Evolutionary conservation across 2,888 invertebrate species (phyloP).

Genomic region (Patella caerulea): DNA sequence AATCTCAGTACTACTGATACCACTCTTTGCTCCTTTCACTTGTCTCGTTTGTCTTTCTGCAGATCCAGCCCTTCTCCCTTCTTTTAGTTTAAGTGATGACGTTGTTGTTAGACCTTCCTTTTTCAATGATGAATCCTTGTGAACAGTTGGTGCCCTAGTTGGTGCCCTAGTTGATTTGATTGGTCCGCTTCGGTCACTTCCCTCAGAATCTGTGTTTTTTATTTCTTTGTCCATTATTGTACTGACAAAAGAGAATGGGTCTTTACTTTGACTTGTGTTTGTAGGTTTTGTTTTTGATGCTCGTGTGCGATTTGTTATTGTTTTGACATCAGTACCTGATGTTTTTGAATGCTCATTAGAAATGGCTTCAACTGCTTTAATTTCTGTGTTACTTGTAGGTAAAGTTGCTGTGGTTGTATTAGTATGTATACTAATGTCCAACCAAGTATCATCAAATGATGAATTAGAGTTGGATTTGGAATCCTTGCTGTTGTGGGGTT

Average conservation of each 20-base stretch:
- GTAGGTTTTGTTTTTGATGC: not conserved
- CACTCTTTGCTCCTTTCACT: not conserved
- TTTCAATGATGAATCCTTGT: not conserved
- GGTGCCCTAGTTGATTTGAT: not conserved
- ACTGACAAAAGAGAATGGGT: conserved; percentile 26
- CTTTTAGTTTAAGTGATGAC: not conserved
- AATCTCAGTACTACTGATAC: not conserved
- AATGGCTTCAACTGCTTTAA: not conserved
- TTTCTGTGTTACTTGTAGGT: not conserved
- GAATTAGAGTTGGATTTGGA: not conserved
- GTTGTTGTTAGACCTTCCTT: not conserved
- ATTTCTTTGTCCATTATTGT: conserved; percentile 8
- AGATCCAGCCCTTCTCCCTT: not conserved
- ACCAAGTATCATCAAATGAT: not conserved
- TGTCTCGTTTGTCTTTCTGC: not conserved
- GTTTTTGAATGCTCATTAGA: not conserved
- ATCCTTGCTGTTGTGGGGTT: too few relatives aligned
- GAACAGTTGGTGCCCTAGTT: not conserved
- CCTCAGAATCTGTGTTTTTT: not conserved
- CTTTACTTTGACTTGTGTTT: conserved; percentile 3
- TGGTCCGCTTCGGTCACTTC: not conserved
- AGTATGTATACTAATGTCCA: not conserved
- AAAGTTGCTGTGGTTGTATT: not conserved
- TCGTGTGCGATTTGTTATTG: not conserved
- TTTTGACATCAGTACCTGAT: not conserved